phyloP scores from a whole-genome alignment of 2,797 vertebrate species.

The Leptatherina wallacei region DNA sequence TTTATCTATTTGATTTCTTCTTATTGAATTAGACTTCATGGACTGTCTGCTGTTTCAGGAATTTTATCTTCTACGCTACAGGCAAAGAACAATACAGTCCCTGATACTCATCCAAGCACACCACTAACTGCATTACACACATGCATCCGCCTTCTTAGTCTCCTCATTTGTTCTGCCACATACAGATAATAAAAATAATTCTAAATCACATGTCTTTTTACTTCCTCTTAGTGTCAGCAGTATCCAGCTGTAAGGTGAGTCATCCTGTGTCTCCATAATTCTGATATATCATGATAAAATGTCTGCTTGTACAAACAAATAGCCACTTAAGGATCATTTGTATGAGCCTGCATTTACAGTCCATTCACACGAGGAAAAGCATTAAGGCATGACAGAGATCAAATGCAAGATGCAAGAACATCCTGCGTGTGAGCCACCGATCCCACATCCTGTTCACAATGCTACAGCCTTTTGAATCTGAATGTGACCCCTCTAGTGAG shows the following conservation, averaged over 20 bases:
- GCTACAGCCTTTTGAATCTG: constrained; percentile 48
- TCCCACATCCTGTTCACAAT: constrained; percentile 58
- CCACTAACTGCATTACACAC: constrained; percentile 52
- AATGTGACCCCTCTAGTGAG: constrained; percentile 46
- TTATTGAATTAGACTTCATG: constrained; percentile 59
- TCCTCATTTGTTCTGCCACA: constrained; percentile 50
- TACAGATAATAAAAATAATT: constrained; percentile 53
- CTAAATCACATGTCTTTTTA: constrained; percentile 30
- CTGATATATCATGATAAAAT: constrained; percentile 21
- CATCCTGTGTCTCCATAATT: constrained; percentile 13
- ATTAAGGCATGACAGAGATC: constrained; percentile 50
- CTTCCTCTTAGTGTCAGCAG: constrained; percentile 14
- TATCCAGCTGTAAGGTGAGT: constrained; percentile 25
- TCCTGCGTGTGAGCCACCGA: constrained; percentile 38
- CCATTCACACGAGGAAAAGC: constrained; percentile 43
- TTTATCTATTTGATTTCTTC: constrained; percentile 50
- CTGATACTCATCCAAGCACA: constrained; percentile 53
- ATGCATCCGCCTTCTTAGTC: background rate
- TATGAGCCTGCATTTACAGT: constrained; percentile 36
- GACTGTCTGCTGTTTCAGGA: constrained; percentile 61
- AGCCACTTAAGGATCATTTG: constrained; percentile 13
- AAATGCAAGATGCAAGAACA: constrained; percentile 49
- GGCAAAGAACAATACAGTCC: constrained; percentile 58
- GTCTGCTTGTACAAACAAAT: constrained; percentile 14
- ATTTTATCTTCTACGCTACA: constrained; percentile 60